Base-by-base conservation (phyloP, 2,797 vertebrate species). In the Cryptoblepharus egeriae region DNA sequence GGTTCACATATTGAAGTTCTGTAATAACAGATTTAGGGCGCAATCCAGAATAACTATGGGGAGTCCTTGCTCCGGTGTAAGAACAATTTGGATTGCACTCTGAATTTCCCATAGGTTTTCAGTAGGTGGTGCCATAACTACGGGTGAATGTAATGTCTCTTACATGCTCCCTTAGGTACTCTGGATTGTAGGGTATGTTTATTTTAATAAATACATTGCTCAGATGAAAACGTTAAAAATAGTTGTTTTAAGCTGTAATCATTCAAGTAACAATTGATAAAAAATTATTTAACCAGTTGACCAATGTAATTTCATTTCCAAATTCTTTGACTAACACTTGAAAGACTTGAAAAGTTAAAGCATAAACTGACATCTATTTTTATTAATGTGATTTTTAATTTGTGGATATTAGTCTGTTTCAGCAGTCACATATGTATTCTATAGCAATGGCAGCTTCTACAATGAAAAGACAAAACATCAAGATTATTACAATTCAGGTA, bases 381-480 rank as follows among this genome's bases (percentile, higher is more conserved):
- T 60, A 52, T 52, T 77, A 77, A 76, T 76, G 42, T 28, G 63
- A 30, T 10, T 52, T 52, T 52, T 52, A 16, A 49, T 11, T 45
- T 77, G 61, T 64, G 61, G 75, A 79, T 82, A 75, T 86, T 80
- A 91, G 91, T 85, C 87, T 87, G 32, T 79, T 92, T 83, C 86
- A 89, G 88, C 81, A 49, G 89, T 83, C 28, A 93, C 78, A 85
- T 93, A 90, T 45, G 1, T 80, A n/a, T 92, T 94, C 82, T 72
- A 58, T 30, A 90, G 32, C 15, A 87, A 93, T 84, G 93, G 93
- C n/a, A 81, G 63, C 55, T 64, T 94, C 79, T 87, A 70, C 76
- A 87, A 85, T 78, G 82, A 90, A 61, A 88, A 86, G 75, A 85
- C 89, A 79, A 84, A n/a, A 82, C 72, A 82, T 57, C 74, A 87